Conservation (phyloP, 2,888 invertebrate species). For the Abscondita cerata region DNA sequence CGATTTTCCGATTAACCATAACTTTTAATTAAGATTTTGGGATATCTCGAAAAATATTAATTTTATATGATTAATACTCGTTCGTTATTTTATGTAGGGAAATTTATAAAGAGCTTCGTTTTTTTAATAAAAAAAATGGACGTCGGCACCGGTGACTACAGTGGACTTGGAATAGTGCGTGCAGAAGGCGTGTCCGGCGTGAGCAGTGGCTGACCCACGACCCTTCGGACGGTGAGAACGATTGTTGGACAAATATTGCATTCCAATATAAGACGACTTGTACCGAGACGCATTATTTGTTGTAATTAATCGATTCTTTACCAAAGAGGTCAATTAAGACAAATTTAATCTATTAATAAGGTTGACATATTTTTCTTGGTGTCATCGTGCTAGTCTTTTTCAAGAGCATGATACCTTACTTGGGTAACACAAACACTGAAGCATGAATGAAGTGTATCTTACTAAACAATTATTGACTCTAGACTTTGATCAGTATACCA, state of each 20-base stretch:
- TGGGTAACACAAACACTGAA: too few species aligned
- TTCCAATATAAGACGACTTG: slow-evolving; percentile 28
- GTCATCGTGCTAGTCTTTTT: too few species aligned
- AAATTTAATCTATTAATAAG: too few species aligned
- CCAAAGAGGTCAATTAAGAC: neutral
- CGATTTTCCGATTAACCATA: slow-evolving; percentile 23
- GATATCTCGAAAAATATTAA: slow-evolving; percentile 26
- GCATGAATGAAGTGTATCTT: too few species aligned
- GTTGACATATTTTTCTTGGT: too few species aligned
- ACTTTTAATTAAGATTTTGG: slow-evolving; percentile 33
- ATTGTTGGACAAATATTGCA: slow-evolving; percentile 37
- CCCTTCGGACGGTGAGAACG: slow-evolving; percentile 45
- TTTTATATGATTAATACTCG: slow-evolving; percentile 18
- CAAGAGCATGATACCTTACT: too few species aligned
- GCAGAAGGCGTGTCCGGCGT: slow-evolving; percentile 49
- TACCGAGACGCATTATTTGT: slow-evolving; percentile 19
- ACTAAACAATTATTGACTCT: too few species aligned
- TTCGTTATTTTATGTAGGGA: slow-evolving; percentile 3
- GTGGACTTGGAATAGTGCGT: slow-evolving; percentile 43
- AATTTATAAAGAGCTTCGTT: too few species aligned
- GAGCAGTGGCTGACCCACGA: slow-evolving; percentile 49
- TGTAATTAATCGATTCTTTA: too few species aligned
- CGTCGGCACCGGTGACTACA: slow-evolving; percentile 22
- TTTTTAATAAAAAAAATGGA: neutral
- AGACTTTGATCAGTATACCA: too few species aligned